These are phyloP conservation scores for Salmo trutta DNA, from an alignment of 2,797 vertebrate species.

Conservation along the genomic window DNA sequence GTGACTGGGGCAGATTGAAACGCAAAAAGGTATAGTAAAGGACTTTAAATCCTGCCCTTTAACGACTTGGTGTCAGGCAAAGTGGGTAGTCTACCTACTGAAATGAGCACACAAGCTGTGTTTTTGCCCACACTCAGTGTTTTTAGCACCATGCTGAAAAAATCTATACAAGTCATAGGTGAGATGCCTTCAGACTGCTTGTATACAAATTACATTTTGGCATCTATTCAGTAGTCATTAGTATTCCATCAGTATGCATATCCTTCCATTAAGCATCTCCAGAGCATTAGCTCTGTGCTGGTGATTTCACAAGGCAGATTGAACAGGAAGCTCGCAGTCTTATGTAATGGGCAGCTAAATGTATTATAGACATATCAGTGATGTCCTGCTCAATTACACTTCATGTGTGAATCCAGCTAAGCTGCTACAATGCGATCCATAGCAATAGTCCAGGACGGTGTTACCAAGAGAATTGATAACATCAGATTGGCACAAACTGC, in stretches of 20 bases:
- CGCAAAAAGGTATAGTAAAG: no score
- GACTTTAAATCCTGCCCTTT: background rate
- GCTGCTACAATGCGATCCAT: background rate
- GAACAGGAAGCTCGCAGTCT: constrained; percentile 11
- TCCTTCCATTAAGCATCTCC: constrained; percentile 7
- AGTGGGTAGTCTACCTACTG: background rate
- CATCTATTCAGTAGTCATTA: background rate
- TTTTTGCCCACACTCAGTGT: background rate
- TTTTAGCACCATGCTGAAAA: background rate
- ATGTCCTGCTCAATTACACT: constrained; percentile 39
- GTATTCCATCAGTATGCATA: background rate
- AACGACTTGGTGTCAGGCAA: background rate
- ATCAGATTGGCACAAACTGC: background rate
- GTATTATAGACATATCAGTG: constrained; percentile 35
- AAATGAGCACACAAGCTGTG: background rate
- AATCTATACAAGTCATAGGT: background rate
- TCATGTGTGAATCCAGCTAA: background rate
- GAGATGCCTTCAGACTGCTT: background rate
- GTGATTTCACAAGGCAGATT: constrained; percentile 35
- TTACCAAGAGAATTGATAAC: background rate
- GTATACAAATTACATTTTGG: background rate
- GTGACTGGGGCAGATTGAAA: no score
- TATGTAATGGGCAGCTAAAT: constrained; percentile 37
- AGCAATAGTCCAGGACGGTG: background rate
- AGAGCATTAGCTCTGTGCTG: constrained; percentile 36